Base-by-base conservation (phyloP, 2,797 vertebrate species). In the Notolabrus celidotus region DNA sequence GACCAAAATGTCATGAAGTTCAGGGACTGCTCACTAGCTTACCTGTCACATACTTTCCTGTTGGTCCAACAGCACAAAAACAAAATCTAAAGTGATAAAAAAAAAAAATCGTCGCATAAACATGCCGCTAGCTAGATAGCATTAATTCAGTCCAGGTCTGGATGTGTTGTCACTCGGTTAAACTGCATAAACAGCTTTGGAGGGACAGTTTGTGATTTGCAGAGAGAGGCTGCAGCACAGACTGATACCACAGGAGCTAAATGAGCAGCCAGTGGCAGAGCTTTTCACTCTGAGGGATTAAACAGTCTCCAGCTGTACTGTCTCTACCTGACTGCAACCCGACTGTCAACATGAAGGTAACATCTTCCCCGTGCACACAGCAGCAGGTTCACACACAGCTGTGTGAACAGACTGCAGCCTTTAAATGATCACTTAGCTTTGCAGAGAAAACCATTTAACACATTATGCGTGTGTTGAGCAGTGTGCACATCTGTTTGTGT, bases 201-300 rank as follows among this genome's bases (percentile, higher is more conserved):
- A 74, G 57, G 29, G 56, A 63, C 46, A 58, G 36, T 76, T 38
- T 76, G 25, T 62, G 47, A 58, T 66, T 77, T 58, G 53, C 47
- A 33, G 56, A 50, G 34, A 22, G 42, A 54, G 52, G 23, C 33
- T 50, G 33, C 7, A 57, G 58, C 45, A 39, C 65, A 57, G 60
- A 69, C 39, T 60, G 67, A 68, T 64, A 67, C 34, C 53, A 67
- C 58, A 38, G 39, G 42, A 43, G 60, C 29, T 36, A 65, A 77
- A 74, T 70, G 70, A 74, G 52, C 42, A 67, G 74, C 79, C 66
- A 33, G 66, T 74, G 56, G 74, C 55, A 29, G 43, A 46, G 57
- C 38, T 68, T 65, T 65, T 54, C 47, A 49, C 41, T 25, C 20
- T 50, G 22, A 67, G 61, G 70, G 66, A 77, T 82, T 82, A 77